phyloP scores from a whole-genome alignment of 2,797 vertebrate genomes.

The Iguana delicatissima region DNA sequence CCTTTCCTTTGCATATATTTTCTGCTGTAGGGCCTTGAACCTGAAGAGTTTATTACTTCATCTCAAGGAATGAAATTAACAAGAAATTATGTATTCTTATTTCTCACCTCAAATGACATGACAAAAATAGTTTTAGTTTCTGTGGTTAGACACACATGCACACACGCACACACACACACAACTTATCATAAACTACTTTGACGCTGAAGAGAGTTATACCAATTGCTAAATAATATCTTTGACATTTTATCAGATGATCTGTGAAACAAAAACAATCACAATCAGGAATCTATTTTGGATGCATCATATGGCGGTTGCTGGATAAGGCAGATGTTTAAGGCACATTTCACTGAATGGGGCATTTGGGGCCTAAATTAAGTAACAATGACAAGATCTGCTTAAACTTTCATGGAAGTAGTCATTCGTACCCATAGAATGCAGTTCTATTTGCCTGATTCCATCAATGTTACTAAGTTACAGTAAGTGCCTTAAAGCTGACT shows the following conservation, averaged over 20 bases:
- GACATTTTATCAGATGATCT: constrained; percentile 21
- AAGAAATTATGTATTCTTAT: constrained; percentile 32
- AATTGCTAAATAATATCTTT: constrained; percentile 38
- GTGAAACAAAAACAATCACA: neutral
- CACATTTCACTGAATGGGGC: neutral
- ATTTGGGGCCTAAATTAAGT: constrained; percentile 22
- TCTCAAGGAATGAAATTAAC: constrained; percentile 18
- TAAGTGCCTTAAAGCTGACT: neutral
- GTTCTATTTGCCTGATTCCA: neutral
- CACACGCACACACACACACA: neutral
- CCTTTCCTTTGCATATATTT: neutral
- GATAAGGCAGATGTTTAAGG: constrained; percentile 35
- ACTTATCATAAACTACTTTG: constrained; percentile 53
- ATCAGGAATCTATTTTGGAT: neutral
- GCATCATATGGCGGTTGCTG: constrained; percentile 55
- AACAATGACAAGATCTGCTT: neutral
- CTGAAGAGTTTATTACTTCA: neutral
- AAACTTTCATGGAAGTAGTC: constrained; percentile 6
- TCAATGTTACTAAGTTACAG: neutral
- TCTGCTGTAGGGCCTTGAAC: neutral
- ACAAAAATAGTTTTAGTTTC: constrained; percentile 49
- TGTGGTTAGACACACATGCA: constrained; percentile 6
- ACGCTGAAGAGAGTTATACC: constrained; percentile 52
- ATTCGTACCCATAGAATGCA: neutral
- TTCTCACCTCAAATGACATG: constrained; percentile 6